Conservation (phyloP, 2,113 vertebrate species). For the Oxygymnocypris stewartii region DNA sequence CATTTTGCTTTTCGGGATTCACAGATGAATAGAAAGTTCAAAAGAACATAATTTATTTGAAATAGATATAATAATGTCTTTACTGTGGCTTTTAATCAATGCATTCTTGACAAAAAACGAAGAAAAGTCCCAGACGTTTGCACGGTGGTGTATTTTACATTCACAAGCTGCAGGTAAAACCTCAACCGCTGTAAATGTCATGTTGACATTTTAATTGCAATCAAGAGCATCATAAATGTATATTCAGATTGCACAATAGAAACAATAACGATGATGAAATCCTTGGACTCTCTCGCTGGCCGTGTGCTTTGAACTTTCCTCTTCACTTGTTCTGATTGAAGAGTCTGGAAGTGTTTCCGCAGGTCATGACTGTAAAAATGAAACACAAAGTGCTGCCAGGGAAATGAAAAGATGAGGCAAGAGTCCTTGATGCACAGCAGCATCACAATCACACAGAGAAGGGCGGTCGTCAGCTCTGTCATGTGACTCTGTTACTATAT, state of each 20-base stretch:
- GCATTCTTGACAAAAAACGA: too few relatives aligned
- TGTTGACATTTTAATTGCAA: background rate
- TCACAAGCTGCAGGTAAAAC: background rate
- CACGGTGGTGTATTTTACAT: too few relatives aligned
- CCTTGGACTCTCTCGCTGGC: background rate
- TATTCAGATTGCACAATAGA: background rate
- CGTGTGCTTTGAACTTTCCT: background rate
- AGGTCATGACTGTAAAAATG: background rate
- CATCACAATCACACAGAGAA: background rate
- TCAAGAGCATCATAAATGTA: background rate
- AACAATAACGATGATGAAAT: background rate
- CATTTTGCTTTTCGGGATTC: background rate
- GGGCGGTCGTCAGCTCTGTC: background rate
- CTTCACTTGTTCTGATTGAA: background rate
- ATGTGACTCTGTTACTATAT: background rate
- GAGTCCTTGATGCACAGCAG: background rate
- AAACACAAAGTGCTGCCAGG: slow-evolving; percentile 22
- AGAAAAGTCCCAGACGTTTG: too few relatives aligned
- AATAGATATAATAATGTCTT: background rate
- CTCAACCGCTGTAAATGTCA: background rate
- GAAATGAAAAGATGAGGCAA: background rate
- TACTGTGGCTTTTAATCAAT: background rate
- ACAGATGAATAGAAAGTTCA: background rate
- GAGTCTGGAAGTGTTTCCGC: background rate
- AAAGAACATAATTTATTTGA: background rate